Base-by-base conservation (phyloP, 2,797 vertebrate genomes). In the Gobionotothen gibberifrons region DNA sequence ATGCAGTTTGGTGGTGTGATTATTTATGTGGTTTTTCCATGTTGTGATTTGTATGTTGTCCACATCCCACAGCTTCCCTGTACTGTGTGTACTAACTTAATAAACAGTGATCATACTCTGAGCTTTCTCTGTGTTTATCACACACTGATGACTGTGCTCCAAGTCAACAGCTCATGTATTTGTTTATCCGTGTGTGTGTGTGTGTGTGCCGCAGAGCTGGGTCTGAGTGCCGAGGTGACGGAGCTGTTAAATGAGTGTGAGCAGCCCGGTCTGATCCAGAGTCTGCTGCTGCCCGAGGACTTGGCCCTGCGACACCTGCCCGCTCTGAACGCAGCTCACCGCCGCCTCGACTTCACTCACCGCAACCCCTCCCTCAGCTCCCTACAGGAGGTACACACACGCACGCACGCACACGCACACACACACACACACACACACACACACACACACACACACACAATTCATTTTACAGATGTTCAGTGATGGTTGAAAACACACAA, bases 201-300 rank as follows among this genome's bases (percentile, higher is more conserved):
- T 53, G 62, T 84, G 19, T 61, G 36, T 29, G 1, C 58, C 64
- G 36, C 84, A 95, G 95, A 94, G 69, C 87, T 95, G 0, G 92
- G 90, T 36, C 87, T 98, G 47, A 95, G 92, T 72, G 79, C 90
- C 0, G 96, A 97, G 72, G 94, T 99, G 70, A 93, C 88, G 1
- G 92, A 91, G 43, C 74, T 98, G 29, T 87, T 99, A 60, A 92
- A 87, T 0, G 89, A 92, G 9, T 95, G 96, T 4, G 97, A 99
- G 82, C 94, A 95, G 76, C 93, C 97, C 0, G 95, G 95, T 51
- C 84, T 96, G 82, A 90, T 90, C 19, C 89, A 96, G 90, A 94
- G 82, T 66, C 85, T 97, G 83, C 94, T 98, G 85, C 96, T 99
- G 65, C 97, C 98, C 0, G 98, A 99, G 81, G 98, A 99, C 2